These are phyloP conservation scores for Stegostoma tigrinum DNA, from an alignment of 2,113 vertebrate genomes.

Conservation along the genomic window DNA sequence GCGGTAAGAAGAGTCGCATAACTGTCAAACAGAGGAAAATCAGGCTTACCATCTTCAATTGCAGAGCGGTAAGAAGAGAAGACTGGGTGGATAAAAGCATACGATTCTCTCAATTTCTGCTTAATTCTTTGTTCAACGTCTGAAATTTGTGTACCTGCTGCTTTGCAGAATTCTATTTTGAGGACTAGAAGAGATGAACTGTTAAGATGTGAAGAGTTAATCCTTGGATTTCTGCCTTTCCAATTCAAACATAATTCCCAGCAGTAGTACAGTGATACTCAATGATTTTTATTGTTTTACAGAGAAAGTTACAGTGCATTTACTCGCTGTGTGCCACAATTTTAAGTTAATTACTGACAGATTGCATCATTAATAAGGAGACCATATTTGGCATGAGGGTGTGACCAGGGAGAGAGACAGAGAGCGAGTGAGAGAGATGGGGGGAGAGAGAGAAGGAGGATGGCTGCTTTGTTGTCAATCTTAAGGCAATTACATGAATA, in stretches of 20 bases:
- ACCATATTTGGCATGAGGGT: conserved; percentile 35
- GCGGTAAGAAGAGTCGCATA: too few relatives aligned
- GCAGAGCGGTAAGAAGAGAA: not conserved
- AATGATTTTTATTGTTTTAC: not conserved
- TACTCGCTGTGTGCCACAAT: not conserved
- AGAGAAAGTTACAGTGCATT: conserved; percentile 1
- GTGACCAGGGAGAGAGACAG: conserved; percentile 17
- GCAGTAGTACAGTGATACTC: not conserved
- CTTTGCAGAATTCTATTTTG: conserved; percentile 9
- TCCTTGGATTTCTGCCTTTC: not conserved
- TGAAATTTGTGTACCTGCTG: not conserved
- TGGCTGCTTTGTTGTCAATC: conserved; percentile 43
- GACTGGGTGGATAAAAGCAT: not conserved
- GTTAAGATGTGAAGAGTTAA: conserved; percentile 8
- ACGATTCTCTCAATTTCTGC: not conserved
- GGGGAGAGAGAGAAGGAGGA: conserved; percentile 31
- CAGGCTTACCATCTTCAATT: not conserved
- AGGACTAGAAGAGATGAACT: not conserved
- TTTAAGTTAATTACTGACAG: conserved; percentile 33
- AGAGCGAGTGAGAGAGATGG: not conserved
- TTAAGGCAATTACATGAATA: conserved; percentile 52
- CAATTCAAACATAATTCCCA: conserved; percentile 4
- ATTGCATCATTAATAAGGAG: conserved; percentile 35
- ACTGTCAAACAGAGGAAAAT: not conserved
- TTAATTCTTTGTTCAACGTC: not conserved